Conservation (phyloP, 1,140 invertebrate genomes). For the Leptinotarsa texana region DNA sequence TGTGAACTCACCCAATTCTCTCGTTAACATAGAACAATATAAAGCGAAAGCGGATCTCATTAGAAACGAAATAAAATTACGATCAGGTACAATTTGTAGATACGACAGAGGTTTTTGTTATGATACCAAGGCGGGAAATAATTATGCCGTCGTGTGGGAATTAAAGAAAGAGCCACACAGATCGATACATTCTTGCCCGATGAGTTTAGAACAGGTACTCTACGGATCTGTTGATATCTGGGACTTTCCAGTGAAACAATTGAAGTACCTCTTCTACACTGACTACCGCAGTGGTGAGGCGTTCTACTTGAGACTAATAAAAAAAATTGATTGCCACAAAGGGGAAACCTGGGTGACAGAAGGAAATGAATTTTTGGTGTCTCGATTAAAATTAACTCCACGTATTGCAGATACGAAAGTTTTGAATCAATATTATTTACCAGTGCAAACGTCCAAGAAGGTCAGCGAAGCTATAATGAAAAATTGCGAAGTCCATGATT, state of each 20-base stretch:
- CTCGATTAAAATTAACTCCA: neutral
- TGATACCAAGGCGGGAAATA: neutral
- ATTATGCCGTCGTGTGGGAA: neutral
- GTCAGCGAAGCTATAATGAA: neutral
- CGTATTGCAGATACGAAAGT: neutral
- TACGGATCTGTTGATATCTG: slow-evolving; percentile 2
- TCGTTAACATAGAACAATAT: neutral
- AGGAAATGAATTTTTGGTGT: neutral
- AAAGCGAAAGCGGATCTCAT: neutral
- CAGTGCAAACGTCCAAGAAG: neutral
- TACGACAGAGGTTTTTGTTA: slow-evolving; percentile 2
- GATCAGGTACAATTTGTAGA: neutral
- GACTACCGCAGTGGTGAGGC: neutral
- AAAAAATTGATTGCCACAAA: neutral
- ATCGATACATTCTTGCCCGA: neutral
- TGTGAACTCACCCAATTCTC: neutral
- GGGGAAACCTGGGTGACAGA: neutral
- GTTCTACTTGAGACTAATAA: neutral
- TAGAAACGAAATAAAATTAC: neutral
- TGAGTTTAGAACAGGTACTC: neutral
- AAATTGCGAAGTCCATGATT: neutral
- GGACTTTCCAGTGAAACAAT: neutral
- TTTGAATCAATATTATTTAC: neutral
- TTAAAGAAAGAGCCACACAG: neutral
- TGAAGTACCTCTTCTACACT: neutral